phyloP scores from a whole-genome alignment of 2,113 vertebrate species.

The Microcebus ravelobensis region DNA sequence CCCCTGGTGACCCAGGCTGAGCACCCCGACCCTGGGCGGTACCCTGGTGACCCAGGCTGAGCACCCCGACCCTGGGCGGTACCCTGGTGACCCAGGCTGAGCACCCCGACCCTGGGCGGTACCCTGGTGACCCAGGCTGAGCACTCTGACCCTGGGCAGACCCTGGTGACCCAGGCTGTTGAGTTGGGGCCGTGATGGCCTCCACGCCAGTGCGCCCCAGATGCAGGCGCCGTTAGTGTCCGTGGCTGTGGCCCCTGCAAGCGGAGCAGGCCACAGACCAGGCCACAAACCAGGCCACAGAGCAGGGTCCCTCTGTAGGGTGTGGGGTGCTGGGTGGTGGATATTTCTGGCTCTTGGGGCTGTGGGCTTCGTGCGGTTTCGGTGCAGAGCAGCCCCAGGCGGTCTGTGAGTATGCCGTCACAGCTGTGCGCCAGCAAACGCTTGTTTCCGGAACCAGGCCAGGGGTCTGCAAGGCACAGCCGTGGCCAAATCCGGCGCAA shows the following conservation, averaged over 20 bases:
- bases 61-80: rapidly evolving
- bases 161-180: rapidly evolving
- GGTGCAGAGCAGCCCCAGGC: background rate
- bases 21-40: rapidly evolving
- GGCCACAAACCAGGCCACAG: background rate
- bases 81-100: background rate
- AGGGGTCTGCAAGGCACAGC: rapidly evolving
- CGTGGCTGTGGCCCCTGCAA: background rate
- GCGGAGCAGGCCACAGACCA: no score
- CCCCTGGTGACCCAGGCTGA: background rate
- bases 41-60: background rate
- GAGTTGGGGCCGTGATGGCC: rapidly evolving
- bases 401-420: rapidly evolving
- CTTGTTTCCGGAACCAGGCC: background rate
- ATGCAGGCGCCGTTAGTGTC: rapidly evolving
- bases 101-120: rapidly evolving
- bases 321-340: background rate
- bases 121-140: background rate
- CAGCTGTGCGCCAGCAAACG: rapidly evolving
- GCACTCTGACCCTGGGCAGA: rapidly evolving
- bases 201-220: rapidly evolving
- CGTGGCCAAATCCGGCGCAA: rapidly evolving
- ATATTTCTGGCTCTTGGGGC: background rate
- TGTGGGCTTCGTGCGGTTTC: rapidly evolving
- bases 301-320: rapidly evolving